Conservation (phyloP, 2,113 vertebrate species). For the Cyanoramphus novaezelandiae region DNA sequence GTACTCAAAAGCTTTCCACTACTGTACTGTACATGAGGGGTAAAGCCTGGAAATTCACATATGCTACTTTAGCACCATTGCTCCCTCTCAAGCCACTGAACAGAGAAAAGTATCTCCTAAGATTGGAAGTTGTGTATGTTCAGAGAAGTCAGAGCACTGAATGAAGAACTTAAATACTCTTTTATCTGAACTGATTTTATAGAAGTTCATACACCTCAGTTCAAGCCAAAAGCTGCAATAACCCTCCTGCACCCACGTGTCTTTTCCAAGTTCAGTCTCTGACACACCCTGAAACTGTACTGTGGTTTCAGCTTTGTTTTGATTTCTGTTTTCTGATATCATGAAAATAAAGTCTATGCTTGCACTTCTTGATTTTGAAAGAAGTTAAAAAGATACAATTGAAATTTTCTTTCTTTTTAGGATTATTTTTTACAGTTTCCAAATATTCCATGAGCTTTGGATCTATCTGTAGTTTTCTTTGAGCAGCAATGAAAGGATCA, state of each 20-base stretch:
- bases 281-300: background rate
- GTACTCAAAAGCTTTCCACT: background rate
- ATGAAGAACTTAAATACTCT: background rate
- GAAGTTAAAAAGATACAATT: background rate
- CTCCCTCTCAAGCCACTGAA: background rate
- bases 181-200: background rate
- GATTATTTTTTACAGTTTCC: background rate
- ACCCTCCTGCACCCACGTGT: background rate
- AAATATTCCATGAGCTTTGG: background rate
- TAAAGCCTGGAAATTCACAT: background rate
- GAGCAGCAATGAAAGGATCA: background rate
- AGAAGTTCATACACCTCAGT: background rate
- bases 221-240: background rate
- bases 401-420: background rate
- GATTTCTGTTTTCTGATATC: background rate
- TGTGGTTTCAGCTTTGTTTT: background rate
- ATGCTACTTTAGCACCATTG: background rate
- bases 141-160: background rate
- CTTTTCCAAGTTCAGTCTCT: background rate
- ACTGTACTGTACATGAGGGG: background rate
- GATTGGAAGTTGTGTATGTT: background rate
- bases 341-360: background rate
- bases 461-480: slow-evolving; percentile 16
- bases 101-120: background rate
- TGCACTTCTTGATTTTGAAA: background rate